phyloP scores from a whole-genome alignment of 2,888 invertebrate species.

The Zeuzera pyrina region DNA sequence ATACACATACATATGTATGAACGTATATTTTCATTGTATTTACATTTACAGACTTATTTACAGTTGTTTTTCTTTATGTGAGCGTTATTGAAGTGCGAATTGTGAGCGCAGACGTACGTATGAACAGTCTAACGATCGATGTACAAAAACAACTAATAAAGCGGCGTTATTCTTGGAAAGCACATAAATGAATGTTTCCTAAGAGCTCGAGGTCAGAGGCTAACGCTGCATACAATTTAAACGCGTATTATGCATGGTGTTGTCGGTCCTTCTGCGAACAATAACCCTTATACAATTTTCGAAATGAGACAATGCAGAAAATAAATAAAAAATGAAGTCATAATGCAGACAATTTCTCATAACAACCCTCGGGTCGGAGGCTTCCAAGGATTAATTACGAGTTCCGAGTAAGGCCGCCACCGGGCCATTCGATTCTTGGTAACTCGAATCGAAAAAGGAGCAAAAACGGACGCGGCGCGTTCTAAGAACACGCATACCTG shows the following conservation, averaged over 20 bases:
- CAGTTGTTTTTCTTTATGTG: too few species aligned
- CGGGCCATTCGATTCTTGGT: constrained; percentile 68
- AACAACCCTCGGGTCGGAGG: constrained; percentile 67
- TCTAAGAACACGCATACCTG: constrained; percentile 69
- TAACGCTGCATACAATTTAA: constrained; percentile 37
- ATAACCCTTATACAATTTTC: constrained; percentile 49
- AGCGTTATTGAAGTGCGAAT: too few species aligned
- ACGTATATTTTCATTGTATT: too few species aligned
- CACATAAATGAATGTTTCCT: neutral
- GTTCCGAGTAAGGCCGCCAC: constrained; percentile 70
- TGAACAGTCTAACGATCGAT: too few species aligned
- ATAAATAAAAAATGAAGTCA: constrained; percentile 46
- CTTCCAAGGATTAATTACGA: constrained; percentile 72
- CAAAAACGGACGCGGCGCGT: constrained; percentile 62
- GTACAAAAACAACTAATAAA: too few species aligned
- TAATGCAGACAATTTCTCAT: constrained; percentile 62
- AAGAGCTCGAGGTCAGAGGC: constrained; percentile 34
- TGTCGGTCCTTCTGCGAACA: constrained; percentile 46
- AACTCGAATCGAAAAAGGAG: constrained; percentile 70
- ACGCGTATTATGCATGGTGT: constrained; percentile 19
- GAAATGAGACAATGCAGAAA: constrained; percentile 41
- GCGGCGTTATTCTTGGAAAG: neutral
- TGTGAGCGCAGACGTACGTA: too few species aligned
- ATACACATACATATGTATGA: too few species aligned
- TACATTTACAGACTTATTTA: too few species aligned